Evolutionary conservation across 2,113 vertebrate genomes (phyloP).

Genomic region (Spilogale gracilis): DNA sequence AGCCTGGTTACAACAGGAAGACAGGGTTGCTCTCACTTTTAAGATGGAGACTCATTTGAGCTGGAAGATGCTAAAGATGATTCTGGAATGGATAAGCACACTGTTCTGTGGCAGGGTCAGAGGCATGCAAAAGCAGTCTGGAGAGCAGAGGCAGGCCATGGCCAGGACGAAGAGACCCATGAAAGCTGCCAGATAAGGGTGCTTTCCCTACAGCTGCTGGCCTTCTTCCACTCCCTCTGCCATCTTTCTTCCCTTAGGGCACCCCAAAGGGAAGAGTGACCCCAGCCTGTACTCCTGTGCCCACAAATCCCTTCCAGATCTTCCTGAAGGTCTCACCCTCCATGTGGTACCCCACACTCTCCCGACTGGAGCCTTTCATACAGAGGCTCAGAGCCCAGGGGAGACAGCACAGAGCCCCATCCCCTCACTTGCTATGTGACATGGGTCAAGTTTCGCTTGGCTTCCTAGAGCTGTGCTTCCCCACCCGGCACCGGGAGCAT

Average conservation of each 20-base stretch:
- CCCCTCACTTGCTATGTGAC: background rate
- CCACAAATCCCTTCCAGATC: background rate
- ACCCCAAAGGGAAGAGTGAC: background rate
- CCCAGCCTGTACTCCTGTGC: background rate
- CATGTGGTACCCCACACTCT: background rate
- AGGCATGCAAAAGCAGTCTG: background rate
- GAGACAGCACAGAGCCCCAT: slow-evolving; percentile 65
- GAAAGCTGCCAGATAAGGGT: fast-evolving
- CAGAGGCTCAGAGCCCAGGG: background rate
- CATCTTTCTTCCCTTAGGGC: background rate
- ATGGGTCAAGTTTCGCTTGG: background rate
- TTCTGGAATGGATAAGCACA: background rate
- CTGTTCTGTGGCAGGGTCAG: fast-evolving
- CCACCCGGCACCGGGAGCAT: background rate
- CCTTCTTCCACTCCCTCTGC: background rate
- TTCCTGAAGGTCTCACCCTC: background rate
- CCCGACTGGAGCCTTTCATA: background rate
- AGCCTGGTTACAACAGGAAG: too few relatives aligned
- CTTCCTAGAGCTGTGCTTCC: background rate
- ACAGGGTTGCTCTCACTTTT: background rate
- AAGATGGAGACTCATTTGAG: background rate
- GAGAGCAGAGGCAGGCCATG: fast-evolving
- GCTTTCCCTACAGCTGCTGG: background rate
- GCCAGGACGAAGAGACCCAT: background rate
- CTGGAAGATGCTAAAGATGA: background rate